Evolutionary conservation across 1,140 invertebrate genomes (phyloP), one percentile per base, ranked within the genome.

Genomic region (Glomeris maerens): DNA sequence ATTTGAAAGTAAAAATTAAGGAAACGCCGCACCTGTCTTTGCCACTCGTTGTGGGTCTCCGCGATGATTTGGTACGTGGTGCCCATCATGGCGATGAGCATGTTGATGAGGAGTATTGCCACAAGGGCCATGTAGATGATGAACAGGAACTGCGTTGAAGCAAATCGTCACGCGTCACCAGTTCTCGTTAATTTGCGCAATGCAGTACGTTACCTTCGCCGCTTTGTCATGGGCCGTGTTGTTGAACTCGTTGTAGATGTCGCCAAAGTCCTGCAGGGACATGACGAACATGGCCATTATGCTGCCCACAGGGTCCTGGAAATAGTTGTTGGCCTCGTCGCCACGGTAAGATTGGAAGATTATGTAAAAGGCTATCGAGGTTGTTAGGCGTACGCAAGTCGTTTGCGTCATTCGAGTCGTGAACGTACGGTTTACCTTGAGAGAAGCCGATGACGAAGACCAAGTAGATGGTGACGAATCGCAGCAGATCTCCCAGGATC

Each of bases 21-120:
- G 29, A 45, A 45, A 52, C 5, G 40, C 52, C 57, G 62, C 69
- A 86, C 83, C 76, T 98, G 93, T 70, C 94, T 71, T 70, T 97
- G 91, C 90, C 92, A 98, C 66, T 98, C 94, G 66, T 96, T 96
- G 58, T 89, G 77, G 2, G 92, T 94, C 67, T 94, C 89, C 2
- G 90, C 91, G 57, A 98, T 96, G 67, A 72, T 61, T 67, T 95
- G 89, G 67, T 98, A 98, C 21, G 94, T 98, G 65, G 97, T 95
- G 1, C 93, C 94, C 93, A 98, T 97, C 93, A 98, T 98, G 58
- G 94, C 94, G 61, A 98, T 98, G 62, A 98, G 74, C 88, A 98
- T 92, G 74, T 98, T 98, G 14, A 98, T 85, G 49, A 98, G 70
- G 7, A 98, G 70, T 56, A 98, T 83, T 0, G 88, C 87, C 21